Conservation (phyloP, 2,797 vertebrate genomes). For the Periophthalmus magnuspinnatus region DNA sequence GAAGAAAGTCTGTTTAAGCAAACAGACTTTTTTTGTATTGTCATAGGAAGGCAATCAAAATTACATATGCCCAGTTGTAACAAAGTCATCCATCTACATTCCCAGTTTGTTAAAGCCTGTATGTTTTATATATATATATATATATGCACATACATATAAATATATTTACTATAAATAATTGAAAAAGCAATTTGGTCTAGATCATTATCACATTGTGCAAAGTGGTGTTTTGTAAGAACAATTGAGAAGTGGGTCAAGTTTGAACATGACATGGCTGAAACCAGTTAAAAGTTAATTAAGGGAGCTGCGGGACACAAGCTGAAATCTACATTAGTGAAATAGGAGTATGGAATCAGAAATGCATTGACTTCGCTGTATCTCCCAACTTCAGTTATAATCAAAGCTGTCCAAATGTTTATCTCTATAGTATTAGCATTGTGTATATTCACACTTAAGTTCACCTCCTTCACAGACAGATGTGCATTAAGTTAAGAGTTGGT, state of each 20-base stretch:
- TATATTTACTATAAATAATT: no score
- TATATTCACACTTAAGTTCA: no score
- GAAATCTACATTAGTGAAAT: neutral
- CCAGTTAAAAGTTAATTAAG: conserved; percentile 9
- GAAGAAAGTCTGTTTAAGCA: no score
- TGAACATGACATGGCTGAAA: neutral
- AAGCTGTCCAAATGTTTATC: no score
- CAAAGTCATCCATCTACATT: neutral
- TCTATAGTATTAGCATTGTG: no score
- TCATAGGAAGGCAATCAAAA: no score
- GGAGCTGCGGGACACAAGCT: neutral
- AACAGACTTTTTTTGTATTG: no score
- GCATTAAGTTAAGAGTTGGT: no score
- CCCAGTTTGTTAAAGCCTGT: neutral
- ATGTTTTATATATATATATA: no score
- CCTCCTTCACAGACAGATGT: neutral
- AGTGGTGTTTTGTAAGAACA: neutral
- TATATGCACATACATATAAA: no score
- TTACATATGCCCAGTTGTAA: no score
- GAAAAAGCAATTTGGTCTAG: neutral
- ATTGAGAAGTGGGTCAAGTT: conserved; percentile 5
- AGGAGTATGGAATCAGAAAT: neutral
- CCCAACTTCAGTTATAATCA: neutral
- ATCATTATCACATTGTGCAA: neutral
- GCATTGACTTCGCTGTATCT: neutral